A percentile compares a stretch with the other conserved stretches of the same genome.
Conservation (phyloP, 2,113 vertebrate genomes). For the Cepphus grylle region DNA sequence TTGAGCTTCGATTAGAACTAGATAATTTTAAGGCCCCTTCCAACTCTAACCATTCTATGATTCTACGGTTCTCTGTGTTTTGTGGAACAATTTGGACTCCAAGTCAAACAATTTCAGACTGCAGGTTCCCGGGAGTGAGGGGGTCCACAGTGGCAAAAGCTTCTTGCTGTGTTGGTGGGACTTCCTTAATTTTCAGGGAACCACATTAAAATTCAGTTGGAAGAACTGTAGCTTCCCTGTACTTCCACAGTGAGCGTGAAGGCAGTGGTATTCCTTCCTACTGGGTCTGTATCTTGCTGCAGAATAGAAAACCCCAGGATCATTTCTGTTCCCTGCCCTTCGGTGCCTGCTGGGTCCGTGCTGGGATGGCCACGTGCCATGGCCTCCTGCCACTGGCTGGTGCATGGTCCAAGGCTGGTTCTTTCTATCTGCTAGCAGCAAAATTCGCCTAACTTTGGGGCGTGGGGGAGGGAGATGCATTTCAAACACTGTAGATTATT, state of each 20-base stretch:
- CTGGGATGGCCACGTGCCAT: accelerated
- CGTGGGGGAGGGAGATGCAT: accelerated
- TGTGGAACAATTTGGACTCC: background rate
- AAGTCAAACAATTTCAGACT: background rate
- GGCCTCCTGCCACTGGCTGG: too few relatives aligned
- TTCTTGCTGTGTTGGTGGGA: background rate
- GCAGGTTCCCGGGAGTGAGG: background rate
- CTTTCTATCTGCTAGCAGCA: accelerated
- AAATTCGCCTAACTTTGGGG: accelerated
- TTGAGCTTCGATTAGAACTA: background rate
- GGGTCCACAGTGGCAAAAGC: background rate
- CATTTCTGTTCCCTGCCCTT: accelerated
- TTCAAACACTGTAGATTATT: accelerated
- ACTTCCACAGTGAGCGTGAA: background rate
- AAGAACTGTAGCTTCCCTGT: background rate
- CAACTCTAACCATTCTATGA: background rate
- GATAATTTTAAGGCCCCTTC: background rate
- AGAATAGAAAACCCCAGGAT: background rate
- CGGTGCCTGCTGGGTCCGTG: background rate
- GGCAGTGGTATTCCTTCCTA: background rate
- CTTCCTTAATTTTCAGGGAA: background rate
- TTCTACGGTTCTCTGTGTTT: background rate
- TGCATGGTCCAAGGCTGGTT: accelerated
- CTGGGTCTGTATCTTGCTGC: background rate
- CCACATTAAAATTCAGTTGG: background rate